These are phyloP conservation scores for Psilopogon haemacephalus DNA, from an alignment of 2,113 vertebrate genomes.

Conservation along the genomic window DNA sequence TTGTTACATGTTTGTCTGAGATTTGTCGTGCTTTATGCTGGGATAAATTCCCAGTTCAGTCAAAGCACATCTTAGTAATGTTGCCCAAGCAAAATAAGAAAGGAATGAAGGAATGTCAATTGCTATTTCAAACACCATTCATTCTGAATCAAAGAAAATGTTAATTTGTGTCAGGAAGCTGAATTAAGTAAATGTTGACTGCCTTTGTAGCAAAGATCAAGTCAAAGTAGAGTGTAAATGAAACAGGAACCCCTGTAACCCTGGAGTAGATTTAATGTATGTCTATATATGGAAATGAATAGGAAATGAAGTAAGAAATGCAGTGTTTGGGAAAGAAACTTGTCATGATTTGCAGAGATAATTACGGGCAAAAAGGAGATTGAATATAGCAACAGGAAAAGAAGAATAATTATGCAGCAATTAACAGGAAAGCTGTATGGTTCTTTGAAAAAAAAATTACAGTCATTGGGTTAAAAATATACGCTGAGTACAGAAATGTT, in stretches of 20 bases:
- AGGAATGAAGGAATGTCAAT: neutral
- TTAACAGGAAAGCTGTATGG: slow-evolving; percentile 61
- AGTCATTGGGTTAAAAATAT: slow-evolving; percentile 66
- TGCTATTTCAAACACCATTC: slow-evolving; percentile 36
- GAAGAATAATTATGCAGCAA: slow-evolving; percentile 67
- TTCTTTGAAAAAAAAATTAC: slow-evolving; percentile 35
- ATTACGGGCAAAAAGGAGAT: slow-evolving; percentile 57
- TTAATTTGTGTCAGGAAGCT: slow-evolving; percentile 52
- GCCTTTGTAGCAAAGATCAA: slow-evolving; percentile 40
- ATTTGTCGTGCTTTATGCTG: slow-evolving; percentile 4
- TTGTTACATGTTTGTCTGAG: neutral
- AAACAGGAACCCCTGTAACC: neutral
- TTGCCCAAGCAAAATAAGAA: slow-evolving; percentile 28
- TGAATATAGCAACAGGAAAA: slow-evolving; percentile 59
- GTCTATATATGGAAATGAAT: slow-evolving; percentile 16
- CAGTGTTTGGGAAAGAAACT: slow-evolving; percentile 33
- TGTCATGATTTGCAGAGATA: slow-evolving; percentile 60
- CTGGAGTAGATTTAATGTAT: neutral
- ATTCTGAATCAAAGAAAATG: slow-evolving; percentile 35
- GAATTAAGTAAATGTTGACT: slow-evolving; percentile 59
- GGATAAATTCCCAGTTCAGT: slow-evolving; percentile 10
- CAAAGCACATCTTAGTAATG: slow-evolving; percentile 6
- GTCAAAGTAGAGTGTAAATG: slow-evolving; percentile 40
- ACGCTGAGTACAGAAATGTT: slow-evolving; percentile 57
- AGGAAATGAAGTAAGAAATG: slow-evolving; percentile 52